Evolutionary conservation across 92 coral and sea anemone genomes (phyloP).

Genomic region (Actinostola sp.): DNA sequence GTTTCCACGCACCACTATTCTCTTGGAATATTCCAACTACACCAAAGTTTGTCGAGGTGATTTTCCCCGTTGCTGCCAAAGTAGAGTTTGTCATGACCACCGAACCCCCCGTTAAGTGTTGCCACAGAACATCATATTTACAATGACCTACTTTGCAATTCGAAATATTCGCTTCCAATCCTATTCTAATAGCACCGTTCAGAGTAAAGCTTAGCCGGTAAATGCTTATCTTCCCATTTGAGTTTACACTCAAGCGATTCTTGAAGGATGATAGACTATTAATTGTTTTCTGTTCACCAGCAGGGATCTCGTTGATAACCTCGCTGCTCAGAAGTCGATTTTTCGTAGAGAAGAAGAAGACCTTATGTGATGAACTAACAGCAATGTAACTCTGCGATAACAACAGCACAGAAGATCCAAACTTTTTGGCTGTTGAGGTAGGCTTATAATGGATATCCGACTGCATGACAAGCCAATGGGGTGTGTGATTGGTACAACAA

Average conservation of each 20-base stretch:
- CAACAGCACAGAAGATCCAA: slow-evolving; percentile 70
- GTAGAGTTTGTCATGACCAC: slow-evolving; percentile 48
- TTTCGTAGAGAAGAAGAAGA: slow-evolving; percentile 50
- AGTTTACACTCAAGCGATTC: slow-evolving; percentile 41
- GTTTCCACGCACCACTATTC: slow-evolving; percentile 50
- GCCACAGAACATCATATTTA: too few relatives aligned
- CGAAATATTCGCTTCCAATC: slow-evolving; percentile 6
- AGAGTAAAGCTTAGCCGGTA: slow-evolving; percentile 7
- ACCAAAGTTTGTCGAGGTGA: slow-evolving; percentile 42
- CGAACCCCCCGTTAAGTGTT: slow-evolving; percentile 56
- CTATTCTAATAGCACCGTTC: slow-evolving; percentile 15
- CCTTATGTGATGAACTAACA: slow-evolving; percentile 55
- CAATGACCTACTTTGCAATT: too few relatives aligned
- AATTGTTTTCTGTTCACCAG: neutral
- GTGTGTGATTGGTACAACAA: slow-evolving; percentile 60
- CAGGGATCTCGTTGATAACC: slow-evolving; percentile 16
- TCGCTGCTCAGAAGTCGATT: slow-evolving; percentile 7
- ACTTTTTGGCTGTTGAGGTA: slow-evolving; percentile 43
- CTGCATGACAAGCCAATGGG: slow-evolving; percentile 14
- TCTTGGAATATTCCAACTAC: slow-evolving; percentile 74
- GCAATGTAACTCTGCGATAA: slow-evolving; percentile 51
- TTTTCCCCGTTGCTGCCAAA: slow-evolving; percentile 66
- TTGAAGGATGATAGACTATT: slow-evolving; percentile 9
- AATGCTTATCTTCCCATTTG: slow-evolving; percentile 7
- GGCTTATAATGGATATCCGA: slow-evolving; percentile 82